Conservation (phyloP, 2,888 invertebrate species). For the Limnephilus marmoratus region DNA sequence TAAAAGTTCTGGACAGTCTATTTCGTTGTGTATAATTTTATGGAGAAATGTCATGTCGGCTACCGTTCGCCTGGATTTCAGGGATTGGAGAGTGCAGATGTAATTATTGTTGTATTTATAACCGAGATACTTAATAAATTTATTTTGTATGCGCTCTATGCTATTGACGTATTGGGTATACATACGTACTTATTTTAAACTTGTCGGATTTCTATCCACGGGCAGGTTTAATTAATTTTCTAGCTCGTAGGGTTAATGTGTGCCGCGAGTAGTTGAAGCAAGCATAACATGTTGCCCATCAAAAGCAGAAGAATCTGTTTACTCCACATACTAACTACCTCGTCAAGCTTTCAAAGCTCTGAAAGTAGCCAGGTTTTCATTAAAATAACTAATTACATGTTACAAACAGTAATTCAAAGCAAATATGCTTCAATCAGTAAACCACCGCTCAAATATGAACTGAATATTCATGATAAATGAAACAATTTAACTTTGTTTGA, state of each 20-base stretch:
- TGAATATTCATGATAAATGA: too few relatives aligned
- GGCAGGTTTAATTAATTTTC: neutral
- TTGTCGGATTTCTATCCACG: neutral
- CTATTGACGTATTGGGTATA: too few relatives aligned
- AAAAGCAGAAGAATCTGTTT: neutral
- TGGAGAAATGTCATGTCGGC: too few relatives aligned
- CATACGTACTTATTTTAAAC: neutral
- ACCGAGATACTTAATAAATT: too few relatives aligned
- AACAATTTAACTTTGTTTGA: too few relatives aligned
- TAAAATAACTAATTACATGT: constrained; percentile 30
- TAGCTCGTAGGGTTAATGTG: neutral
- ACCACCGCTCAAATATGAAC: neutral
- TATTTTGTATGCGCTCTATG: too few relatives aligned
- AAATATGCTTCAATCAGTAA: constrained; percentile 3
- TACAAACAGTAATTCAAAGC: constrained; percentile 9
- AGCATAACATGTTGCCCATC: neutral
- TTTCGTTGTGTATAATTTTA: too few relatives aligned
- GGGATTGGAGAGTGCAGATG: too few relatives aligned
- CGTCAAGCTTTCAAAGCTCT: constrained; percentile 3
- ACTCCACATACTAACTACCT: neutral
- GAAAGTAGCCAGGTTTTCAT: neutral
- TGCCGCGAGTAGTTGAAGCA: neutral
- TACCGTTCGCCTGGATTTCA: too few relatives aligned
- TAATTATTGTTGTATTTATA: too few relatives aligned
- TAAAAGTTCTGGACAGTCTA: too few relatives aligned